These are phyloP conservation scores for Rhagonycha lutea DNA, from an alignment of 2,888 invertebrate genomes.

Conservation along the genomic window DNA sequence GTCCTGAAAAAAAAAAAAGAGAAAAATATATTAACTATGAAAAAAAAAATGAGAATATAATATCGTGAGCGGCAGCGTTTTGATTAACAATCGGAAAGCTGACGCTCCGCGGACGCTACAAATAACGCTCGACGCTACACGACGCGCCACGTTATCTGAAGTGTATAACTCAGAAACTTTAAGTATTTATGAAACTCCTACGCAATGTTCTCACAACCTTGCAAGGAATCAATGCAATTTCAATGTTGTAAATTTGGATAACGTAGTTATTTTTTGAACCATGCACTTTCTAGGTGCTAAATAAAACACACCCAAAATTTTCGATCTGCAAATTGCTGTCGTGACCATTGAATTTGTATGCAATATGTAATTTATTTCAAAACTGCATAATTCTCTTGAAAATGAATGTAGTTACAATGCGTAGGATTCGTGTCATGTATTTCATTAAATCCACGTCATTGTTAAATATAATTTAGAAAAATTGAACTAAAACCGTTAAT, in stretches of 20 bases:
- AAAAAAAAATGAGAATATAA: no score
- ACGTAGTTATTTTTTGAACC: background rate
- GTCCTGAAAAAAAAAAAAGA: background rate
- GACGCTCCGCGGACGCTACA: no score
- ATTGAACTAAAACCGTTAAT: background rate
- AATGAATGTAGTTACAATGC: background rate
- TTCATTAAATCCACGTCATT: background rate
- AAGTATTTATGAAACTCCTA: no score
- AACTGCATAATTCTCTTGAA: background rate
- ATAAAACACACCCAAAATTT: background rate
- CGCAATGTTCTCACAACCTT: no score
- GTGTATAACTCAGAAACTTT: no score
- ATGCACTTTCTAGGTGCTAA: background rate
- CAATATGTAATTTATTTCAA: background rate
- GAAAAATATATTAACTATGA: no score
- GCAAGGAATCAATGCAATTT: background rate
- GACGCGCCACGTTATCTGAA: no score
- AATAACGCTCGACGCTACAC: no score
- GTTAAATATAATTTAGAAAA: background rate
- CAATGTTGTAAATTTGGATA: background rate
- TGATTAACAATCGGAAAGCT: no score
- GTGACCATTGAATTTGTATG: background rate
- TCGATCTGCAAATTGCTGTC: background rate
- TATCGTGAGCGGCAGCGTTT: no score
- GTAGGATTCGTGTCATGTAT: background rate